Base-by-base conservation (phyloP, 2,888 invertebrate species). In the Acanthopleura granulata region DNA sequence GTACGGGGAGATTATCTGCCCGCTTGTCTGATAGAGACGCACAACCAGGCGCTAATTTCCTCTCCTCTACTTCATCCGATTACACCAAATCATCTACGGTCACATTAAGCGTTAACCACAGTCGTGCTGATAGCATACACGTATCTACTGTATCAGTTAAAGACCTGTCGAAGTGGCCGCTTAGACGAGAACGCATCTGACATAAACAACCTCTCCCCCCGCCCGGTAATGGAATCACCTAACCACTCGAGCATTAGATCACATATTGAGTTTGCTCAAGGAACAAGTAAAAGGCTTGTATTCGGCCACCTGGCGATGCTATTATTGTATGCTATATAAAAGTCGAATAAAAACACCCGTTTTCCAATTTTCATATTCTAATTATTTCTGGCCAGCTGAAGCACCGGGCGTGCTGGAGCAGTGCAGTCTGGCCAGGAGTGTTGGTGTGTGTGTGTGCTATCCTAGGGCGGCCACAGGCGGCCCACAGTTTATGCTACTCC, bases 331-430 rank as follows among this genome's bases (percentile, higher is more conserved):
- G 74, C 72, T 75, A 79, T 75, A 80, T 75, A 78, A 80, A 80
- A 74, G 76, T 75, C 76, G 73, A 76, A 75, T 74, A 76, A 75
- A 71, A 78, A 76, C 78, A 78, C 77, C 75, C 72, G 77, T 76
- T 78, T 79, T 76, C 77, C 75, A 78, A 79, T 81, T 80, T 80
- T 77, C 79, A 81, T 81, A 81, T 79, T 78, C 78, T 77, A 79
- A 79, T 80, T 76, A 77, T 76, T 72, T 77, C 49, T 69, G 72
- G 61, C 62, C 72, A 61, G 61, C 61, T 73, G 40, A 62, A 72
- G 27, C 50, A 50, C 14, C 15, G 51, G 40, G 40, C 11, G 69
- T 49, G 40, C 40, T 49, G 71, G 49, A 49, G 40, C 40, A 71
- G 29, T 30, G 71, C 15, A 6, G 57, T 22, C 57, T 57, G 22